These are phyloP conservation scores for Bucorvus abyssinicus DNA, from an alignment of 2,797 vertebrate genomes.

Conservation along the genomic window DNA sequence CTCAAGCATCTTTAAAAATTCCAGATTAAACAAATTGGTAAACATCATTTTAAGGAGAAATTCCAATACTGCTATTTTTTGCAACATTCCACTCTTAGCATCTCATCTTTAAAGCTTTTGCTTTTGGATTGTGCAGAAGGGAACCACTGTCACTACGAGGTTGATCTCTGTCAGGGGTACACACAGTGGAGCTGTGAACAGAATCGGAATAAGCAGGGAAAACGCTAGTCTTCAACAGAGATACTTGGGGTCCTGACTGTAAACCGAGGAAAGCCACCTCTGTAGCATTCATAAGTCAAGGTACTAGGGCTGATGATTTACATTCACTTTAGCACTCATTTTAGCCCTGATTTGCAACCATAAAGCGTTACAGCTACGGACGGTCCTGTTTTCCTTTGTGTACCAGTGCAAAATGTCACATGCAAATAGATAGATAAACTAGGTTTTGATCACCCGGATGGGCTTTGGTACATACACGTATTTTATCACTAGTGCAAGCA, in stretches of 20 bases:
- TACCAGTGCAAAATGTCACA: background rate
- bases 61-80: background rate
- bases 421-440: background rate
- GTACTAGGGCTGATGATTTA: background rate
- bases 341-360: background rate
- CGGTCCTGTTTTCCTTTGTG: background rate
- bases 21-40: background rate
- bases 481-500: background rate
- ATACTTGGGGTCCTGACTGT: background rate
- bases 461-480: background rate
- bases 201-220: background rate
- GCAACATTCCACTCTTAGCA: background rate
- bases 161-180: background rate
- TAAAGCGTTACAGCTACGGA: background rate
- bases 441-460: background rate
- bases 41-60: background rate
- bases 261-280: background rate
- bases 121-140: background rate
- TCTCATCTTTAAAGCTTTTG: background rate
- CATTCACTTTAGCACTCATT: background rate
- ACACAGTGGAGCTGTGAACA: background rate
- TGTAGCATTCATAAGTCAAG: background rate
- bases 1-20: background rate
- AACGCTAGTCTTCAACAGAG: background rate
- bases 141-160: background rate